Evolutionary conservation across 2,888 invertebrate genomes (phyloP), one percentile per base, ranked within the genome.

Genomic region (Habrosyne pyritoides): DNA sequence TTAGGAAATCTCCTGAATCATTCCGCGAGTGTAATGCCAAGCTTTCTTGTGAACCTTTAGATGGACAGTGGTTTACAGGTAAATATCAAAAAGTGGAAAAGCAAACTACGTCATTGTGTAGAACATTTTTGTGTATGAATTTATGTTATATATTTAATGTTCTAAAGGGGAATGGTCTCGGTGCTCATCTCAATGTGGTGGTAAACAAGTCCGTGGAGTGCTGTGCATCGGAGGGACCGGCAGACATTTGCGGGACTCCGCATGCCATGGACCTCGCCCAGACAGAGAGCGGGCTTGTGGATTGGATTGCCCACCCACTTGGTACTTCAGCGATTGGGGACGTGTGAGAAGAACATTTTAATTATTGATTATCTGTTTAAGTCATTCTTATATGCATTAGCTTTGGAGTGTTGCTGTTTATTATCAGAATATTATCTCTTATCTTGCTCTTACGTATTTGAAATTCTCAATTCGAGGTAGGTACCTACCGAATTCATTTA

Each of bases 21-120:
- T 93, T 93, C 1, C 89, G 95, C 42, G 89, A 93, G 2, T 97
- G 97, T 73, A 93, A 94, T 28, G 95, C 94, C 12, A 94, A 94
- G 56, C 85, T 91, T 47, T 87, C 91, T 55, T 97, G 96, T 81
- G 79, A 94, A 84, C 77, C 97, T 91, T 89, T 95, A 73, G 80
- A 89, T 62, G 96, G 96, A 10, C 94, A 95, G 69, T 98, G 98
- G 98, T 98, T 97, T 84, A 93, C 95, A 22, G 97, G 98, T 93
- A 77, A 67, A 28, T 54, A 22, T 10, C 8, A 47, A 18, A 10
- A 14, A 22, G 21, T 55, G n/a, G n/a, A n/a, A n/a, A n/a, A n/a
- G n/a, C n/a, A n/a, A n/a, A n/a, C n/a, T n/a, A n/a, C n/a, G n/a
- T n/a, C n/a, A n/a, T n/a, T n/a, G n/a, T n/a, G n/a, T n/a, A n/a